Percentiles rank a stretch among this genome's conserved stretches.
These are phyloP conservation scores for Aporrectodea caliginosa DNA, from an alignment of 1,140 invertebrate genomes.

Conservation along the genomic window DNA sequence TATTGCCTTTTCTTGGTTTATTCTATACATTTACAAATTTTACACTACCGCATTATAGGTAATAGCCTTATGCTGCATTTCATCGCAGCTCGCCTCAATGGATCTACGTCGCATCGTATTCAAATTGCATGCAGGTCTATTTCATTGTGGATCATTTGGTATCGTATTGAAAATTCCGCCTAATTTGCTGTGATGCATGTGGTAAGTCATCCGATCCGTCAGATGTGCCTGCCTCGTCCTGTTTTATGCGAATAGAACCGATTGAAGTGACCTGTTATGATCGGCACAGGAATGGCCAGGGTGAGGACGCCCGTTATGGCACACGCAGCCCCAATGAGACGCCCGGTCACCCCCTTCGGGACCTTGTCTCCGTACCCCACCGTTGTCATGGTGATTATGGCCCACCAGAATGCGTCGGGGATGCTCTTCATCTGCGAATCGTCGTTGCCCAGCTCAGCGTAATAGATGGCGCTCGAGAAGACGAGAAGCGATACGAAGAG, in stretches of 20 bases:
- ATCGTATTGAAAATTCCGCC: no score
- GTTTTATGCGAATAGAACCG: conserved; percentile 83
- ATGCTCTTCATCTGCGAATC: conserved; percentile 67
- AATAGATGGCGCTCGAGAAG: conserved; percentile 55
- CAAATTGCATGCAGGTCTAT: no score
- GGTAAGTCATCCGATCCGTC: conserved; percentile 37
- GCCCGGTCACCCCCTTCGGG: conserved; percentile 62
- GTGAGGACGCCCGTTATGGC: conserved; percentile 93
- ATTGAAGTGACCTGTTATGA: conserved; percentile 97
- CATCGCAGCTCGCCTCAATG: no score
- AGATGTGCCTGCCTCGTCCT: conserved; percentile 25
- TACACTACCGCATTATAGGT: no score
- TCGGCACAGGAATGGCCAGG: conserved; percentile 92
- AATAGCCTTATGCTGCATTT: no score
- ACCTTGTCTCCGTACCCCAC: conserved; percentile 81
- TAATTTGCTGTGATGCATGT: no score
- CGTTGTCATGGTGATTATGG: conserved; percentile 96
- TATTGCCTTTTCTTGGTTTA: no score
- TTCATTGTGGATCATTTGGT: no score
- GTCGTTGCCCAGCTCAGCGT: conserved; percentile 47
- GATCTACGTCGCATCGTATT: no score
- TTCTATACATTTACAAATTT: no score
- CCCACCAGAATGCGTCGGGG: conserved; percentile 96
- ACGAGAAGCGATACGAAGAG: conserved; percentile 50
- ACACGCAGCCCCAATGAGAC: conserved; percentile 93